These are phyloP conservation scores for Polyodon spathula DNA, from an alignment of 2,113 vertebrate species.

Conservation along the genomic window DNA sequence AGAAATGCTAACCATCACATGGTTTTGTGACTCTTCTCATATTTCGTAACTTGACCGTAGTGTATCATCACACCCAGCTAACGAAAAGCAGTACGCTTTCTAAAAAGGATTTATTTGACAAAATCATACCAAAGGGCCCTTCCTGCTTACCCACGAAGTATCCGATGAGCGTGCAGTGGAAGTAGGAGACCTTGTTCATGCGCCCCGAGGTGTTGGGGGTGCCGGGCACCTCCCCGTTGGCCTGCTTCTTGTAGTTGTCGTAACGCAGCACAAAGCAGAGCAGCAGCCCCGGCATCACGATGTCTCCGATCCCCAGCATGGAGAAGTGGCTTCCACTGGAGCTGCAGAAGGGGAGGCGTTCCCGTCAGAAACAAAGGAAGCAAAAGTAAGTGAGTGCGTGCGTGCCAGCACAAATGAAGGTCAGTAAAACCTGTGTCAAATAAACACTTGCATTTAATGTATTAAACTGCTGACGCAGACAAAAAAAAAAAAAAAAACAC, in stretches of 20 bases:
- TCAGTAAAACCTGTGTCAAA: no score
- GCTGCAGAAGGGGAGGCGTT: slow-evolving; percentile 40
- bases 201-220: slow-evolving; percentile 81
- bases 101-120: no score
- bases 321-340: slow-evolving; percentile 98
- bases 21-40: no score
- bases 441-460: no score
- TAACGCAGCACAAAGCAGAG: slow-evolving; percentile 97
- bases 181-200: slow-evolving; percentile 98
- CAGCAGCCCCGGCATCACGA: slow-evolving; percentile 96
- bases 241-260: slow-evolving; percentile 97
- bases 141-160: slow-evolving; percentile 90
- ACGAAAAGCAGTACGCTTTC: no score
- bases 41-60: no score
- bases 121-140: neutral
- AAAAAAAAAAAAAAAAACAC: no score
- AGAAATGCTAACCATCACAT: no score
- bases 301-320: slow-evolving; percentile 96
- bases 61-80: no score
- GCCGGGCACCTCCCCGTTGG: slow-evolving; percentile 70
- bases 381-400: no score
- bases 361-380: neutral
- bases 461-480: no score
- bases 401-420: no score
- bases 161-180: slow-evolving; percentile 97